Conservation (phyloP, 2,888 invertebrate genomes). For the Xanthorhoe designata region DNA sequence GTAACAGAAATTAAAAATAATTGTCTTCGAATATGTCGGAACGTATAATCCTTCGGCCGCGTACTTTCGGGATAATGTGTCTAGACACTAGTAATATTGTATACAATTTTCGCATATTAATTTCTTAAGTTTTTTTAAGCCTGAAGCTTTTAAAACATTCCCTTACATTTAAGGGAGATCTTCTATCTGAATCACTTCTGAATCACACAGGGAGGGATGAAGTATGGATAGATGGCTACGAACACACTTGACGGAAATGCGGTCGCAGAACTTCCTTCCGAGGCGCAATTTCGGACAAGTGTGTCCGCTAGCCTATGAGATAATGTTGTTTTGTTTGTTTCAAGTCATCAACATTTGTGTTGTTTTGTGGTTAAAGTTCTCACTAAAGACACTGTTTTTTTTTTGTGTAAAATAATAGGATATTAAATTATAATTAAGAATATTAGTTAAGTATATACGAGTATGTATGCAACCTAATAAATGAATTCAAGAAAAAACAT, state of each 20-base stretch:
- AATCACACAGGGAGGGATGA: conserved; percentile 11
- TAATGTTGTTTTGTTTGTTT: conserved; percentile 18
- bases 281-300: too few relatives aligned
- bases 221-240: too few relatives aligned
- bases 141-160: conserved; percentile 24
- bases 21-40: too few relatives aligned
- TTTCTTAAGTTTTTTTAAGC: conserved; percentile 7
- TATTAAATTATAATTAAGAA: conserved; percentile 19
- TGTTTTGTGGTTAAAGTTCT: conserved; percentile 18
- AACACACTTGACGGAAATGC: too few relatives aligned
- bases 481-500: conserved; percentile 11
- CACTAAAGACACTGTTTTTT: conserved; percentile 22
- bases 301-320: not conserved
- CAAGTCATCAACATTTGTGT: not conserved
- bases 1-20: too few relatives aligned
- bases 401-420: conserved; percentile 22
- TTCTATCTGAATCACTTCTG: conserved; percentile 5
- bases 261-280: too few relatives aligned
- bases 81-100: conserved; percentile 7
- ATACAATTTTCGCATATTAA: conserved; percentile 9
- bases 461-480: conserved; percentile 28
- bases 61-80: too few relatives aligned
- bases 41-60: too few relatives aligned
- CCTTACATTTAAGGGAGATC: conserved; percentile 25
- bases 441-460: conserved; percentile 21